Percentiles rank a stretch among this genome's conserved stretches.
phyloP scores from a whole-genome alignment of 2,888 invertebrate genomes.

The Stenotaenia linearis region DNA sequence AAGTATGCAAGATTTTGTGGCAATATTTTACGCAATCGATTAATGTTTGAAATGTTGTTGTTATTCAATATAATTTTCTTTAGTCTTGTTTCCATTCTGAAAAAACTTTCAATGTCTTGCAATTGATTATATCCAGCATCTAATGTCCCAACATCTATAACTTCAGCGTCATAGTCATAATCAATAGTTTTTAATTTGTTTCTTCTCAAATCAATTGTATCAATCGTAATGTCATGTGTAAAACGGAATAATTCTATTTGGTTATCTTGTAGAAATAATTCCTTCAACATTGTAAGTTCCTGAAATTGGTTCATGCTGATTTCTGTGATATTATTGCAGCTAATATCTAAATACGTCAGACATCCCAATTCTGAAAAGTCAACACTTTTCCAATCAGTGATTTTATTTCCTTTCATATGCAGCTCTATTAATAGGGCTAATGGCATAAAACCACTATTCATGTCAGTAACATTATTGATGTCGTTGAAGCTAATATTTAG shows the following conservation, averaged over 20 bases:
- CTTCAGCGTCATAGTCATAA: not conserved
- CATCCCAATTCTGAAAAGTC: no score
- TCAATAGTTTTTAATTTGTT: not conserved
- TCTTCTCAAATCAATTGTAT: not conserved
- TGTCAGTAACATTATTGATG: no score
- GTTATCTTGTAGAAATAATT: not conserved
- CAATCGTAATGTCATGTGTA: not conserved
- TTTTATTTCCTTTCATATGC: not conserved
- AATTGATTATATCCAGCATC: not conserved
- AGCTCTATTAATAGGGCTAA: no score
- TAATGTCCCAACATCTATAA: not conserved
- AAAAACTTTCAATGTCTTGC: not conserved
- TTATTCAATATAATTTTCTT: not conserved
- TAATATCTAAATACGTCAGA: no score
- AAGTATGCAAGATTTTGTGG: not conserved
- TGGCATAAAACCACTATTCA: no score
- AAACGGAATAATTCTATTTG: not conserved
- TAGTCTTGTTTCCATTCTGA: not conserved
- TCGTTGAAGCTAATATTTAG: no score
- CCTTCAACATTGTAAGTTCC: no score
- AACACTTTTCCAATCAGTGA: not conserved
- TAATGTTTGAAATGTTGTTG: not conserved
- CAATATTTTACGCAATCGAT: not conserved
- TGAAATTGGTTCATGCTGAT: no score
- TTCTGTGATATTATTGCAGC: no score